Conservation (phyloP, 1,140 invertebrate genomes). For the Centruroides sculpturatus region DNA sequence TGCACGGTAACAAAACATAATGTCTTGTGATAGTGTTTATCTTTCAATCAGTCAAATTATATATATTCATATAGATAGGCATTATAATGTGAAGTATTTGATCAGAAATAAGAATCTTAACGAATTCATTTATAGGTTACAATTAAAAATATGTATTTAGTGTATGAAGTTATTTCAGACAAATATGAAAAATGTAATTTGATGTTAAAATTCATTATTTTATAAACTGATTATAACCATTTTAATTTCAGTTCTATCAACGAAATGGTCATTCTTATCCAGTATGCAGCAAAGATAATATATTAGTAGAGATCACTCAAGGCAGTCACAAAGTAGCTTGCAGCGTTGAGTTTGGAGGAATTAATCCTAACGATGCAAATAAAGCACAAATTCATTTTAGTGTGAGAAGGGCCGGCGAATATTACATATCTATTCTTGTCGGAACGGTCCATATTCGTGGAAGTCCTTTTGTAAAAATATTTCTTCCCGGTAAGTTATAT, state of each 20-base stretch:
- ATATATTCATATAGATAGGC: no score
- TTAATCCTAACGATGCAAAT: conserved; percentile 64
- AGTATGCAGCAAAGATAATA: conserved; percentile 75
- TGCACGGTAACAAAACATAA: no score
- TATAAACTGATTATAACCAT: conserved; percentile 7
- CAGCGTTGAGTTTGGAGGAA: conserved; percentile 65
- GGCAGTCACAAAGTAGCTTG: conserved; percentile 66
- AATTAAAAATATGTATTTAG: neutral
- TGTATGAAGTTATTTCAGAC: neutral
- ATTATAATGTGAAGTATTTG: no score
- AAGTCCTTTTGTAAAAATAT: conserved; percentile 48
- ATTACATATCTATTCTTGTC: conserved; percentile 69
- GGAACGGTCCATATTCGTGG: conserved; percentile 44
- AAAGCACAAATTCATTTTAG: conserved; percentile 77
- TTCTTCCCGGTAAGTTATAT: conserved; percentile 41
- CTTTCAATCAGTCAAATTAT: no score
- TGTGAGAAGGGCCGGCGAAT: conserved; percentile 72
- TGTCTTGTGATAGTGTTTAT: no score
- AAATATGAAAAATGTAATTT: neutral
- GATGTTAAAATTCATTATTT: conserved; percentile 12
- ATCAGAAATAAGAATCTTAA: no score
- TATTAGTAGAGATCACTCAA: conserved; percentile 69
- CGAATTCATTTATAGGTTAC: neutral
- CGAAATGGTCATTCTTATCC: conserved; percentile 83
- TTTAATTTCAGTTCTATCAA: conserved; percentile 58